A percentile compares a stretch with the other conserved stretches of the same genome.
These are phyloP conservation scores for Cebus imitator DNA, from an alignment of 2,113 vertebrate species.

Conservation along the genomic window DNA sequence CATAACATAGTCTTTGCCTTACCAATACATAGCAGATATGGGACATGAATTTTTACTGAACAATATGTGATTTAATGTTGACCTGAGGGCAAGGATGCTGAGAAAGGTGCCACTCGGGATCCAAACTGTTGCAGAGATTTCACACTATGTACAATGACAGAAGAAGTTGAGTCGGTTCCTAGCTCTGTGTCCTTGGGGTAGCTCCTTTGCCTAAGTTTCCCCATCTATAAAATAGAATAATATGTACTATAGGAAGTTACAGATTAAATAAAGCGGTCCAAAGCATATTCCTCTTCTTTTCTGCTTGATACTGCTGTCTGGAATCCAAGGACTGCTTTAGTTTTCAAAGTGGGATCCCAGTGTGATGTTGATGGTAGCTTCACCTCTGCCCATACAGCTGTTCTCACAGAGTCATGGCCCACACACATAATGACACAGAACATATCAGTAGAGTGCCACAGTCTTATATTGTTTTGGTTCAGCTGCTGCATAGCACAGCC, in stretches of 20 bases:
- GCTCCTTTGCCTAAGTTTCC: background rate
- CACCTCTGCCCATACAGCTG: background rate
- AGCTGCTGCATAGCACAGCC: background rate
- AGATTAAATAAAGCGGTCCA: background rate
- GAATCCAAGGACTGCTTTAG: background rate
- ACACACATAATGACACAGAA: background rate
- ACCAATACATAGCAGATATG: background rate
- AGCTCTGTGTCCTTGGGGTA: background rate
- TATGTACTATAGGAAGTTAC: background rate
- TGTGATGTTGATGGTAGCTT: rapidly evolving
- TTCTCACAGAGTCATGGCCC: background rate
- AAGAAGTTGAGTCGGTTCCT: background rate
- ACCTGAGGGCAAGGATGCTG: background rate
- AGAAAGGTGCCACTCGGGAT: background rate
- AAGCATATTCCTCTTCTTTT: rapidly evolving
- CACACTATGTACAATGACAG: background rate
- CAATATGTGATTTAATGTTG: background rate
- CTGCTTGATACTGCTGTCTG: background rate
- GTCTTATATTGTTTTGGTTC: no score
- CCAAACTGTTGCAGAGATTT: background rate
- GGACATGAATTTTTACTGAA: background rate
- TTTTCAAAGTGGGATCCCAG: background rate
- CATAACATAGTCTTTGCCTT: background rate
- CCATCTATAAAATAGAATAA: background rate
- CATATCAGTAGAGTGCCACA: background rate